These are phyloP conservation scores for Capromys pilorides DNA, from an alignment of 2,797 vertebrate species.

Conservation along the genomic window DNA sequence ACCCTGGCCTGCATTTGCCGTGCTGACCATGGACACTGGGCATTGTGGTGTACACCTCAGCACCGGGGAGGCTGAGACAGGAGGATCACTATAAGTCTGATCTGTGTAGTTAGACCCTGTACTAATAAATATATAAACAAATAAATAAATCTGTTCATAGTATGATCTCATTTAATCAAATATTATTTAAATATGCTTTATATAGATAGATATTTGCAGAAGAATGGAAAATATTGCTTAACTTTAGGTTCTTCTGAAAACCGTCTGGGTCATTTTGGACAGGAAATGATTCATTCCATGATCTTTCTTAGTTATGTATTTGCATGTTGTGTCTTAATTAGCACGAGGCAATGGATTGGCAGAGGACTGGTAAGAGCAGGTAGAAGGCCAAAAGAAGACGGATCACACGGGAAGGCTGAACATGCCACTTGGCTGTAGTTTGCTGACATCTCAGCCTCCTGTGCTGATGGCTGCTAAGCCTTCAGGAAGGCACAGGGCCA, in stretches of 20 bases:
- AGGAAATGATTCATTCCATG: not conserved
- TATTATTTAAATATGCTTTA: not conserved
- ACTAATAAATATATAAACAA: too few species aligned
- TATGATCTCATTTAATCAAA: not conserved
- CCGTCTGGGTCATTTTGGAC: not conserved
- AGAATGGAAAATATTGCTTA: not conserved
- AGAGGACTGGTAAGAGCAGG: not conserved
- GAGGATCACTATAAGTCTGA: too few species aligned
- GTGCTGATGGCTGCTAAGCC: not conserved
- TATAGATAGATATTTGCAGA: not conserved
- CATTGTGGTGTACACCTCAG: too few species aligned
- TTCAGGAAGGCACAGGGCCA: not conserved
- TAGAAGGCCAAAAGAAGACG: not conserved
- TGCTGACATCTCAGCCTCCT: not conserved
- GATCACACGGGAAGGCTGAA: not conserved
- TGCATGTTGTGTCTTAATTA: not conserved
- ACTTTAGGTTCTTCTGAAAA: not conserved
- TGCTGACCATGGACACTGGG: too few species aligned
- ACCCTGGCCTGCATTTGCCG: too few species aligned
- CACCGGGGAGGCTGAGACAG: too few species aligned
- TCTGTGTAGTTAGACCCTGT: too few species aligned
- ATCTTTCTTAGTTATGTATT: not conserved
- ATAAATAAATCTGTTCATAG: too few species aligned
- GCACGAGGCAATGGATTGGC: not conserved
- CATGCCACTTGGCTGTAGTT: not conserved